Evolutionary conservation across 1,140 invertebrate species (phyloP), one percentile per base, ranked within the genome.

Genomic region (Drosophila watanabei): DNA sequence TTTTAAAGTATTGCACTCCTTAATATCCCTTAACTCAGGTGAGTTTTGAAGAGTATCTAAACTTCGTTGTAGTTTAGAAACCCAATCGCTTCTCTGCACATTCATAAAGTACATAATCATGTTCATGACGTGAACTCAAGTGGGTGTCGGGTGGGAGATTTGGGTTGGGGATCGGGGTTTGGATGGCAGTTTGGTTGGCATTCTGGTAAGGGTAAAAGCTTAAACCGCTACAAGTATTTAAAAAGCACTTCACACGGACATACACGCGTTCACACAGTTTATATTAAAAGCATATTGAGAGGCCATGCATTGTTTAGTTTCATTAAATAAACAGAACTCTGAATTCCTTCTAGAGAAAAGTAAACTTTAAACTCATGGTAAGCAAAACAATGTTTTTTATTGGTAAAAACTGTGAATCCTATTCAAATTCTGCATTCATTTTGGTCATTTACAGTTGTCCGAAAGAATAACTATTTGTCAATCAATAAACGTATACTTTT

Each of bases 91-190:
- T 60, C 56, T 54, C 73, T 84, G 78, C 85, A 89, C 85, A 88
- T 89, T 89, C 81, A 88, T 88, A 88, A 88, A 88, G 85, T 88
- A 84, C 85, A 89, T 89, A 88, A 88, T 88, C 85, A 84, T 88
- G 85, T 88, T 88, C 85, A 88, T 88, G 85, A 88, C 85, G 85
- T 88, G 85, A 72, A 66, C 73, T 89, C 65, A 89, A 89, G 85
- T 89, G 80, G 85, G 46, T 85, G 58, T 63, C 45, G 64, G 49
- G 52, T 58, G 61, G 52, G 75, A 58, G 70, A 63, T 51, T 48
- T 51, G 69, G 37, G 13, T 8, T 39, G n/a, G 43, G 32, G 32
- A 16, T 45, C 57, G 35, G 35, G 35, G 39, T 43, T 39, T 16
- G 64, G 45, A 28, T 49, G 60, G 54, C 46, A 61, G 48, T 35